Percentiles rank a stretch among this genome's conserved stretches.
Conservation (phyloP, 2,113 vertebrate species). For the Nothoprocta perdicaria region DNA sequence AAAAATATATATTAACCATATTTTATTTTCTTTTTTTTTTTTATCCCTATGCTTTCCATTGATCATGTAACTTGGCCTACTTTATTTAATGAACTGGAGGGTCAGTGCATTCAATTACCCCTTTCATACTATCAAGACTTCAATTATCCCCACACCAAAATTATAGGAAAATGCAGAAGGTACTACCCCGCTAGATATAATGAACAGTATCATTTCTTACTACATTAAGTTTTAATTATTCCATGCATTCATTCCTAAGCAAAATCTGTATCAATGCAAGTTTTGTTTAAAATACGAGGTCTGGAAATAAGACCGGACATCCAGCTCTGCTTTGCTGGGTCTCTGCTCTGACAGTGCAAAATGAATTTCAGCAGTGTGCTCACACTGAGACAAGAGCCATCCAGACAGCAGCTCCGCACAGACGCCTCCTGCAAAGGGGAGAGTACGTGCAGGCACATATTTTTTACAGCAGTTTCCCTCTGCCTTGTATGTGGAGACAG, state of each 20-base stretch:
- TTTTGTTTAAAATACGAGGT: constrained; percentile 43
- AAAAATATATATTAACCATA: constrained; percentile 47
- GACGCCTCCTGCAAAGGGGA: constrained; percentile 10
- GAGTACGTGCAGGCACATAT: constrained; percentile 25
- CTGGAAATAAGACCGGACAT: background rate
- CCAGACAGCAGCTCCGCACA: constrained; percentile 6
- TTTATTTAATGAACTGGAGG: constrained; percentile 94
- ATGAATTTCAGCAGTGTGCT: constrained; percentile 44
- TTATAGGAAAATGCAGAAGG: constrained; percentile 79
- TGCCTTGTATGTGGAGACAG: constrained; percentile 28
- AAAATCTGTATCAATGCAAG: constrained; percentile 66
- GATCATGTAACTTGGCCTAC: constrained; percentile 85
- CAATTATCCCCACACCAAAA: constrained; percentile 92
- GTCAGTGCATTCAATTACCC: constrained; percentile 92
- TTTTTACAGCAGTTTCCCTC: constrained; percentile 59
- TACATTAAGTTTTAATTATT: constrained; percentile 85
- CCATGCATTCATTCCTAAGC: constrained; percentile 70
- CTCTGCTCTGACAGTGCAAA: constrained; percentile 18
- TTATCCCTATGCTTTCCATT: constrained; percentile 76
- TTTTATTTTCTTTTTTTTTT: constrained; percentile 74
- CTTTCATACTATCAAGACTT: constrained; percentile 89
- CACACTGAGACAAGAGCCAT: constrained; percentile 22
- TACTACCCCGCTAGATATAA: constrained; percentile 76
- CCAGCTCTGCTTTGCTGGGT: background rate
- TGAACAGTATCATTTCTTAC: constrained; percentile 79